Base-by-base conservation (phyloP, 2,888 invertebrate genomes). In the Ametastegia equiseti region DNA sequence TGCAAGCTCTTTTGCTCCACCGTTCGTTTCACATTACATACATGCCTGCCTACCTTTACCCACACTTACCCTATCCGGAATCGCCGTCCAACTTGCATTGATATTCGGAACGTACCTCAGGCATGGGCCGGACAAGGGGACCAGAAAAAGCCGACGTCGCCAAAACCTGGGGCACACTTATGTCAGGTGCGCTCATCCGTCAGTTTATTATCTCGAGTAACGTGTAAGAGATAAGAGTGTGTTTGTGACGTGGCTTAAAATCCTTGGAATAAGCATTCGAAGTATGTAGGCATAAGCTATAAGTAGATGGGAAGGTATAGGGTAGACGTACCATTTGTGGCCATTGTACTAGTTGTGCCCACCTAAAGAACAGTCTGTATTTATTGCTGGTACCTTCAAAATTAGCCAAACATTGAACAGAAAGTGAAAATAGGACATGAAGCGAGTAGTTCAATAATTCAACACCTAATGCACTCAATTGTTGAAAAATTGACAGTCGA, bases 71-170 rank as follows among this genome's bases (percentile, higher is more conserved):
- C 65, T 67, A 15, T 15, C n/a, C n/a, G n/a, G 30, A 67, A 39
- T 39, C 36, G 65, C 13, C 19, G 5, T 2, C 36, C 27, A 47
- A 47, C 71, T 57, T 33, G 45, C 83, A 84, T 84, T 83, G 81
- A 81, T 84, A 84, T 84, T 83, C 84, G 81, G 80, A 65, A 57
- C 83, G 80, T 83, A 82, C 33, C 60, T 71, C 69, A 78, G 78
- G 71, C 30, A 71, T 45, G 45, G 5, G 47, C 27, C 47, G n/a
- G 27, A 71, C 71, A 36, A 71, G 71, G 47, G 30, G 30, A 27
- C n/a, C 6, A 33, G 71, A 84, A 84, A 84, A 84, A 84, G 84
- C 82, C 83, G 84, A 83, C 82, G 81, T 84, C 81, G 80, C 84
- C 84, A 84, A 84, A 84, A 84, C 80, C 81, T 33, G 42, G n/a